Evolutionary conservation across 2,113 vertebrate species (phyloP), one percentile per base, ranked within the genome.

Genomic region (Macrotis lagotis): DNA sequence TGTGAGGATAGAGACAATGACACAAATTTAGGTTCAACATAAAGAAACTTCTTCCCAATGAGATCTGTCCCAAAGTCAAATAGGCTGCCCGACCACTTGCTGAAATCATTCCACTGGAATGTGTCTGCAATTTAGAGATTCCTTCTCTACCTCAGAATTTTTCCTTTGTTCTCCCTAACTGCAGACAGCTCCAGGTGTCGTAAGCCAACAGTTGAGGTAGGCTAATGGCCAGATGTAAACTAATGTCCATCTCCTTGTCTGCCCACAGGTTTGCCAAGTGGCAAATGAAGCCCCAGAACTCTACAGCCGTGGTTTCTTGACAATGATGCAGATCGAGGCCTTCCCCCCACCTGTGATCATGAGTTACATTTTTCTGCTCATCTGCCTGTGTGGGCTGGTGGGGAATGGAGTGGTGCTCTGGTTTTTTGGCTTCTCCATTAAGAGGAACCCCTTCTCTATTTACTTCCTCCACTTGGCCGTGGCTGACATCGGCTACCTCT

Each of bases 391-490:
- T 0, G 98, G 98, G 37, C 97, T 99, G 96, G 91, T 97, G 94
- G 98, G 98, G 48, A 99, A 99, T 0, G 97, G 97, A 31, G 93
- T 98, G 51, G 98, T 98, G 19, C 96, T 99, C 7, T 98, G 98
- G 98, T 98, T 98, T 48, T 98, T 99, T 0, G 97, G 98, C 90
- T 98, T 98, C 92, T 97, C 95, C 95, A 98, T 98, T 95, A 98
- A 97, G 93, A 98, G 98, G 52, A 98, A 98, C 90, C 98, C 98
- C 90, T 98, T 98, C 97, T 98, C 97, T 0, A 37, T 98, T 94
- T 98, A 99, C 96, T 98, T 98, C 96, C 96, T 99, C 52, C 99
- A 98, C 97, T 95, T 98, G 98, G 98, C 98, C 0, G 93, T 97
- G 0, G 98, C 98, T 0, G 98, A 99, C 90, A 96, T 97, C 0